Evolutionary conservation across 2,113 vertebrate genomes (phyloP).

Genomic region (Oxygymnocypris stewartii): DNA sequence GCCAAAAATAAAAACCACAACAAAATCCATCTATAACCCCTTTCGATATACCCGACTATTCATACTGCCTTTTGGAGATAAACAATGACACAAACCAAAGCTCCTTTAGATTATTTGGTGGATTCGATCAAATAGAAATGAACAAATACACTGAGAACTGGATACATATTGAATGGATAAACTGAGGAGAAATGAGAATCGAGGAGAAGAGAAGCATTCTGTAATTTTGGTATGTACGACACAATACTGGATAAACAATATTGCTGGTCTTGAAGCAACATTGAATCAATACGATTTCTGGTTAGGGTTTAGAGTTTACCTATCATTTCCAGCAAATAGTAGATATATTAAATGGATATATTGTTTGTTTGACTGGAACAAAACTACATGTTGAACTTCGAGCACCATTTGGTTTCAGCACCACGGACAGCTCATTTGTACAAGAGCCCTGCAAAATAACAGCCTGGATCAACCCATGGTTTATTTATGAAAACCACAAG

Average conservation of each 20-base stretch:
- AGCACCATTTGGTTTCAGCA: not conserved
- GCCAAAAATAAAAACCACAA: not conserved
- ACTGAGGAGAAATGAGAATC: not conserved
- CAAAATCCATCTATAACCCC: not conserved
- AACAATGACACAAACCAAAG: slow-evolving; percentile 9
- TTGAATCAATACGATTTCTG: not conserved
- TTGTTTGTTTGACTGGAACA: not conserved
- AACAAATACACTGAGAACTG: not conserved
- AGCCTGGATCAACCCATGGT: not conserved
- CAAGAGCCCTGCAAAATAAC: not conserved
- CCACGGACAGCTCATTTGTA: slow-evolving; percentile 20
- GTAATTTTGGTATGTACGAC: not conserved
- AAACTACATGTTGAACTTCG: not conserved
- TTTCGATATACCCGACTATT: not conserved
- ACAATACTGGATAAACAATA: not conserved
- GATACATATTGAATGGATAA: not conserved
- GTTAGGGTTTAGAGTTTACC: not conserved
- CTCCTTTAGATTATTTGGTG: not conserved
- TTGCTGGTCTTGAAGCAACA: not conserved
- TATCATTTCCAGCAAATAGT: not conserved
- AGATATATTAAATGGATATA: not conserved
- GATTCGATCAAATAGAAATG: not conserved
- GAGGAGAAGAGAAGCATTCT: slow-evolving; percentile 7
- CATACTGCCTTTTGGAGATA: not conserved
- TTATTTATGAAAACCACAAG: not conserved